Conservation (phyloP, 2,113 vertebrate species). For the Gracilinanus agilis region DNA sequence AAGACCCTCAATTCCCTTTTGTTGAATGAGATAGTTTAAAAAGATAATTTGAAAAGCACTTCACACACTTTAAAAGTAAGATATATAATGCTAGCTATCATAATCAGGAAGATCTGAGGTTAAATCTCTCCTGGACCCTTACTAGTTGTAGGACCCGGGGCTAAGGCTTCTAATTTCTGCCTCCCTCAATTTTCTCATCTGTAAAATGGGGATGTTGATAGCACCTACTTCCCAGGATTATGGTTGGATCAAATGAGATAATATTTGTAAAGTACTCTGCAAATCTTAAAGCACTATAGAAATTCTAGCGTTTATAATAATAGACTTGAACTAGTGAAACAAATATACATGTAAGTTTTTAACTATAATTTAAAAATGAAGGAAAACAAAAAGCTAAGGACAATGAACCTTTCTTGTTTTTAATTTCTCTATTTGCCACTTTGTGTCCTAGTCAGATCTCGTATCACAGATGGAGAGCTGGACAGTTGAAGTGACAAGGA, state of each 20-base stretch:
- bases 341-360: not conserved
- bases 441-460: not conserved
- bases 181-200: no score
- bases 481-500: not conserved
- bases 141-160: not conserved
- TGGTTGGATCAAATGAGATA: no score
- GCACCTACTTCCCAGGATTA: no score
- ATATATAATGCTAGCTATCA: not conserved
- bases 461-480: not conserved
- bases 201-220: no score
- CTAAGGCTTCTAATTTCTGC: no score
- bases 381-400: not conserved
- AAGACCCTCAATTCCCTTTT: no score
- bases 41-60: no score
- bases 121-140: not conserved
- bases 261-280: no score
- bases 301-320: not conserved
- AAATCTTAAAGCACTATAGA: no score
- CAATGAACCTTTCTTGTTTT: not conserved
- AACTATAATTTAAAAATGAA: conserved; percentile 11
- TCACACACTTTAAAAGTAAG: no score
- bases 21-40: no score
- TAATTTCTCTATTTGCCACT: not conserved
- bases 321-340: not conserved
- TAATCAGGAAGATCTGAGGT: not conserved